Evolutionary conservation across 2,888 invertebrate species (phyloP), one percentile per base, ranked within the genome.

Genomic region (Eristalinus sepulchralis): DNA sequence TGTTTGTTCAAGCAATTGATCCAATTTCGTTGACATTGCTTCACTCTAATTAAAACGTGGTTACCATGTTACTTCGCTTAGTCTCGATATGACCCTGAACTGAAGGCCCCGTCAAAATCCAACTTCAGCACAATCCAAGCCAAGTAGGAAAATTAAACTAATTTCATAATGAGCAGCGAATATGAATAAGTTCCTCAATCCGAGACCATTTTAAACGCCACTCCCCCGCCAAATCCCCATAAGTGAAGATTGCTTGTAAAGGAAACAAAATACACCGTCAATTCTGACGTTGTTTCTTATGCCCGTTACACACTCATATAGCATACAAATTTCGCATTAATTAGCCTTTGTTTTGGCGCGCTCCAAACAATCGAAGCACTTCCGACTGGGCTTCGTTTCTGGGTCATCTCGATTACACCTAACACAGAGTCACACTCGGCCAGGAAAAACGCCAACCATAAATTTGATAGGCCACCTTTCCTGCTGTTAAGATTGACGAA

Each of bases 321-420:
- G 77, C 68, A 83, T 75, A 83, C 66, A 68, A 78, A 71, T 83
- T 79, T 59, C 75, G 78, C 78, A 86, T 86, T 83, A 83, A 86
- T 86, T 86, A 71, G 71, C 59, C 62, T 83, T 78, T 67, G 73
- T 86, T 86, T 86, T 86, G 78, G 86, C 83, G 83, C 83, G 83
- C 73, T 55, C 78, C 66, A 70, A n/a, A 75, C 86, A 78, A 67
- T 75, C 86, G 67, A 75, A 83, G 77, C 73, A 86, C 66, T 83
- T 86, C 86, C 86, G 86, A 86, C 70, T 79, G 60, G 47, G 73
- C 70, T 79, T 59, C 70, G 83, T 86, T 83, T 86, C 86, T 86
- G 86, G 86, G 86, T 86, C 86, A 86, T 83, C 86, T 86, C 83
- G 86, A 83, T 86, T 83, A 83, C 71, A 70, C 39, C n/a, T 63